These are phyloP conservation scores for Parascotia fuliginaria DNA, from an alignment of 2,888 invertebrate genomes.

Conservation along the genomic window DNA sequence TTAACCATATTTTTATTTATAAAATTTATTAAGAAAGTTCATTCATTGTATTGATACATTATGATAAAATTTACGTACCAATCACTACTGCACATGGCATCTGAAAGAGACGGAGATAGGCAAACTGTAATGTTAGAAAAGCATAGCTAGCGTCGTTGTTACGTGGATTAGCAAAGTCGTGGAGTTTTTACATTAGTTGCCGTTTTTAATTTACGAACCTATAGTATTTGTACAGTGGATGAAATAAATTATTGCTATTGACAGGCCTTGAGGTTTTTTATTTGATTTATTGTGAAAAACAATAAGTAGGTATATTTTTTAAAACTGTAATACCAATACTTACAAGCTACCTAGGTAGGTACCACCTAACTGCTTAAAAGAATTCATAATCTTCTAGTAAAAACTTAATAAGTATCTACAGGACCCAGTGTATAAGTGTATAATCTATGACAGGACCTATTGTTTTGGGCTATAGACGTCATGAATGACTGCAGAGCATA, in stretches of 20 bases:
- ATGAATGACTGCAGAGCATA: too few species aligned
- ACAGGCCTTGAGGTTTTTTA: not conserved
- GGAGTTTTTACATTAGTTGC: slow-evolving; percentile 42
- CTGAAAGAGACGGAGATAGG: slow-evolving; percentile 59
- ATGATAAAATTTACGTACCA: slow-evolving; percentile 50
- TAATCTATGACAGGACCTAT: too few species aligned
- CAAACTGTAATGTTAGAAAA: slow-evolving; percentile 31
- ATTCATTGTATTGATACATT: slow-evolving; percentile 20
- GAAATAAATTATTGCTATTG: not conserved
- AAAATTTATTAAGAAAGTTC: slow-evolving; percentile 21
- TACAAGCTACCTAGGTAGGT: too few species aligned
- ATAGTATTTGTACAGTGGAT: not conserved
- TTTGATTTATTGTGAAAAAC: too few species aligned
- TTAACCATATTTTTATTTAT: not conserved
- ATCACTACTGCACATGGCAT: slow-evolving; percentile 72
- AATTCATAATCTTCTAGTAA: too few species aligned
- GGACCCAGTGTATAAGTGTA: too few species aligned
- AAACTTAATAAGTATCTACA: too few species aligned
- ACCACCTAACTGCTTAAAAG: too few species aligned
- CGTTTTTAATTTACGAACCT: not conserved
- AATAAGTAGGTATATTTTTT: too few species aligned
- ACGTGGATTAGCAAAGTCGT: slow-evolving; percentile 48
- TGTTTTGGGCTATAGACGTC: too few species aligned
- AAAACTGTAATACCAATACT: too few species aligned
- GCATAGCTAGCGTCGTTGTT: slow-evolving; percentile 36